phyloP scores from a whole-genome alignment of 2,113 vertebrate species.

The Indri indri region DNA sequence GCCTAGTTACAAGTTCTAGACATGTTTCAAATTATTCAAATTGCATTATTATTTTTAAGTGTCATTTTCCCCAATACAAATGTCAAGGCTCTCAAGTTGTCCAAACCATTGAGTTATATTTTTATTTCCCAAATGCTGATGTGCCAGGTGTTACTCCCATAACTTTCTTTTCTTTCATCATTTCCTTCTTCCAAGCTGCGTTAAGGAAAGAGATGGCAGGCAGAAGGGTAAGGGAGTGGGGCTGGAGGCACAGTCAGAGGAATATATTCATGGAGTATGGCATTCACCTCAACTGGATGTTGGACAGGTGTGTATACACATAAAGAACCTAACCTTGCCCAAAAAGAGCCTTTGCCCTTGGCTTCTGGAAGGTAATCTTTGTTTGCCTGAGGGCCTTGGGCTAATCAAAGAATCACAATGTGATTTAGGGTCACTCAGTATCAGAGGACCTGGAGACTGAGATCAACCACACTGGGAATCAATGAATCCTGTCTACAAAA shows the following conservation, averaged over 20 bases:
- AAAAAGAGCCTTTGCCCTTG: background rate
- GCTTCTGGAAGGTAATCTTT: background rate
- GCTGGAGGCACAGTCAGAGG: background rate
- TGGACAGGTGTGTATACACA: background rate
- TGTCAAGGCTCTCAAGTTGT: background rate
- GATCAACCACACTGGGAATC: background rate
- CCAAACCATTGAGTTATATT: background rate
- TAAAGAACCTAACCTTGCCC: background rate
- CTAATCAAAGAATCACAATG: background rate
- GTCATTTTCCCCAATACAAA: background rate
- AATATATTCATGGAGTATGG: background rate
- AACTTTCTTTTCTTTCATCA: background rate
- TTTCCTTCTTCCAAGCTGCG: background rate
- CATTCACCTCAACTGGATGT: background rate
- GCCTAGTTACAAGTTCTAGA: background rate
- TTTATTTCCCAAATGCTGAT: background rate
- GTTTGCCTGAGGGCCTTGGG: background rate
- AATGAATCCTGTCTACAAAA: background rate
- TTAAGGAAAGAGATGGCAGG: background rate
- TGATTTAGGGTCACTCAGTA: background rate
- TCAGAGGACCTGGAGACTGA: background rate
- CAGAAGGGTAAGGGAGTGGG: background rate
- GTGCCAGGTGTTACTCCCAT: background rate
- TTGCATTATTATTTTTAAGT: background rate
- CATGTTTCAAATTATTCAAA: conserved; percentile 8